These are phyloP conservation scores for Yponomeuta sedellus DNA, from an alignment of 2,888 invertebrate genomes.

Conservation along the genomic window DNA sequence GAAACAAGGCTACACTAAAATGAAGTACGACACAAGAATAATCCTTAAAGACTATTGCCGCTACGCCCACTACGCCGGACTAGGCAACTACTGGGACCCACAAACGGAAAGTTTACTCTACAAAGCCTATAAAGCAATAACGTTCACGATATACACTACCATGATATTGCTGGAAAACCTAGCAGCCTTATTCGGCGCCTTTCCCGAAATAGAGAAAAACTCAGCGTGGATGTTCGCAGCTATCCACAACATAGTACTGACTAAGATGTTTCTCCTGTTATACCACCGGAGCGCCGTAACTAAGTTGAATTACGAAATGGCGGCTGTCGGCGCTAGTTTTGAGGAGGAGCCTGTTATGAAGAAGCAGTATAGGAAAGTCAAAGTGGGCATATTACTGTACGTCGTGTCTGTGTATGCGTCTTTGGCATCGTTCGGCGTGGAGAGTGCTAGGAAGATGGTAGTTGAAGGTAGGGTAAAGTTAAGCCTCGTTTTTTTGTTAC, in stretches of 20 bases:
- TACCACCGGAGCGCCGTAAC: slow-evolving; percentile 55
- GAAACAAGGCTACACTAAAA: background rate
- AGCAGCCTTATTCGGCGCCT: slow-evolving; percentile 52
- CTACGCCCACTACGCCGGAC: slow-evolving; percentile 56
- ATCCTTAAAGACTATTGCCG: slow-evolving; percentile 48
- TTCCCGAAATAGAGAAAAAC: slow-evolving; percentile 59
- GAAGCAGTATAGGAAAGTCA: slow-evolving; percentile 50
- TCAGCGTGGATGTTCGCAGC: slow-evolving; percentile 64
- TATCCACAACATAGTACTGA: slow-evolving; percentile 57
- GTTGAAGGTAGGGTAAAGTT: slow-evolving; percentile 44
- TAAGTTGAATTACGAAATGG: slow-evolving; percentile 58
- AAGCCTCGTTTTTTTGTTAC: background rate
- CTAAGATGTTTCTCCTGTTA: slow-evolving; percentile 54
- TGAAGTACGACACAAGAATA: slow-evolving; percentile 28
- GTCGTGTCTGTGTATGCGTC: slow-evolving; percentile 56
- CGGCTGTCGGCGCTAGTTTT: slow-evolving; percentile 43
- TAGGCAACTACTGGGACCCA: slow-evolving; percentile 57
- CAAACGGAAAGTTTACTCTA: slow-evolving; percentile 42
- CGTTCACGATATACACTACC: slow-evolving; percentile 48
- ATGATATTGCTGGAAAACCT: slow-evolving; percentile 62
- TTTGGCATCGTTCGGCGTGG: slow-evolving; percentile 51
- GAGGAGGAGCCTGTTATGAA: slow-evolving; percentile 50
- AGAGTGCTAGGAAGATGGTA: slow-evolving; percentile 45
- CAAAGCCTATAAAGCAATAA: slow-evolving; percentile 41
- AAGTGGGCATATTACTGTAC: slow-evolving; percentile 48